Evolutionary conservation across 2,113 vertebrate genomes (phyloP).

Genomic region (Solea solea): DNA sequence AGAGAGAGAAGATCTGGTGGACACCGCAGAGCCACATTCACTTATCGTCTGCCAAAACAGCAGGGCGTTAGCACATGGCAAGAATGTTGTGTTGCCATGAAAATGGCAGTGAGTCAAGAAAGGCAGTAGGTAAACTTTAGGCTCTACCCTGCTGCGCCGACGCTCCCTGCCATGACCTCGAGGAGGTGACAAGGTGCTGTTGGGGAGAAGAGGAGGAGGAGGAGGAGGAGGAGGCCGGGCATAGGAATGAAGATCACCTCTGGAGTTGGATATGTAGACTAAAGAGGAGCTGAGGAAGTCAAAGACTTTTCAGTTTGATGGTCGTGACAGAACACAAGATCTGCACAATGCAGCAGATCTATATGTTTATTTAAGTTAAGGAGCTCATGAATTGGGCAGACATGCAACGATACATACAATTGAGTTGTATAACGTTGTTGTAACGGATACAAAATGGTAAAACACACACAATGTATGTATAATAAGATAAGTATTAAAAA

Average conservation of each 20-base stretch:
- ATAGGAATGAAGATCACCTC: conserved; percentile 98
- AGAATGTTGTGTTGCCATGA: too few species aligned
- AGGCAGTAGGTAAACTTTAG: background rate
- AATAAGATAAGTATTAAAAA: too few species aligned
- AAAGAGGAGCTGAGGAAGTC: conserved; percentile 86
- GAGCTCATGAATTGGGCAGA: background rate
- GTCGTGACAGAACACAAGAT: too few species aligned
- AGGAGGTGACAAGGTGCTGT: conserved; percentile 76
- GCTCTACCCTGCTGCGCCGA: conserved; percentile 72
- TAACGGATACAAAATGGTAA: background rate
- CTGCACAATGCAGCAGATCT: background rate
- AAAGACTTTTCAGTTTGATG: background rate
- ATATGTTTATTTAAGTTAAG: background rate
- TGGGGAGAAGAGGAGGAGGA: conserved; percentile 62
- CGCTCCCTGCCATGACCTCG: conserved; percentile 84
- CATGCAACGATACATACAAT: too few species aligned
- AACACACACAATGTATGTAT: background rate
- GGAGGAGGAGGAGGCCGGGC: conserved; percentile 85
- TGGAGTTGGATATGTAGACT: conserved; percentile 88
- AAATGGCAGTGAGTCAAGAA: too few species aligned
- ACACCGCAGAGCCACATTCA: conserved; percentile 92
- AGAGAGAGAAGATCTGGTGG: conserved; percentile 90
- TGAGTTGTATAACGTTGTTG: too few species aligned
- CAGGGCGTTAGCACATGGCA: background rate
- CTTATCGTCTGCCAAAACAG: conserved; percentile 83